phyloP scores from a whole-genome alignment of 2,888 invertebrate species.

The Campoplex capitator region DNA sequence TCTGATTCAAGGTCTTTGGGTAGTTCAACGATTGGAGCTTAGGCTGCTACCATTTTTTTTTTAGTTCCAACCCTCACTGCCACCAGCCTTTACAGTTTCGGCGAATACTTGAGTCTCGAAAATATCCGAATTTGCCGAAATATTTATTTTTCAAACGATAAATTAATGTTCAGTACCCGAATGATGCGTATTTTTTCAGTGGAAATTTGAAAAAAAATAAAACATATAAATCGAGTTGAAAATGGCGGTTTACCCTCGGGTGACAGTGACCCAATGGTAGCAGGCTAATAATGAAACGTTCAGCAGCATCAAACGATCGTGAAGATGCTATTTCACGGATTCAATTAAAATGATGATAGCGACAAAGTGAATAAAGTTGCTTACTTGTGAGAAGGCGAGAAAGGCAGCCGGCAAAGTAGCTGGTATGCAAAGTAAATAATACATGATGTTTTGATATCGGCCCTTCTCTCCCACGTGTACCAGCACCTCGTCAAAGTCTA shows the following conservation, averaged over 20 bases:
- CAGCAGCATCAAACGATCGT: no score
- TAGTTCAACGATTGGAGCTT: background rate
- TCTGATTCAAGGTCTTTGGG: background rate
- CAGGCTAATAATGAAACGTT: background rate
- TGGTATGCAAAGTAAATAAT: conserved; percentile 88
- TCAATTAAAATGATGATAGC: background rate
- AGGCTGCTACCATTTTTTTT: background rate
- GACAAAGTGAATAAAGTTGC: background rate
- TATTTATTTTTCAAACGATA: no score
- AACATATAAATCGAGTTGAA: background rate
- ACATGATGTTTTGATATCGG: conserved; percentile 88
- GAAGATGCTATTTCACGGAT: background rate
- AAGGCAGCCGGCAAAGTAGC: conserved; percentile 89
- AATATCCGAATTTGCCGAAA: no score
- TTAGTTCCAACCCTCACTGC: background rate
- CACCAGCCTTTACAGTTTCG: background rate
- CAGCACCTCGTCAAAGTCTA: conserved; percentile 87
- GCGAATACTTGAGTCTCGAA: no score
- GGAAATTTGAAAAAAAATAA: background rate
- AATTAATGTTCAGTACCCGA: no score
- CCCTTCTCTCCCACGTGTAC: conserved; percentile 88
- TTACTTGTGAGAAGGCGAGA: conserved; percentile 89
- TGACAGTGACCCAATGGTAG: background rate
- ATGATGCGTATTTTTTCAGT: no score
- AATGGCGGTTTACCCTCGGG: background rate